Evolutionary conservation across 2,888 invertebrate genomes (phyloP).

Genomic region (Aporophyla lueneburgensis): DNA sequence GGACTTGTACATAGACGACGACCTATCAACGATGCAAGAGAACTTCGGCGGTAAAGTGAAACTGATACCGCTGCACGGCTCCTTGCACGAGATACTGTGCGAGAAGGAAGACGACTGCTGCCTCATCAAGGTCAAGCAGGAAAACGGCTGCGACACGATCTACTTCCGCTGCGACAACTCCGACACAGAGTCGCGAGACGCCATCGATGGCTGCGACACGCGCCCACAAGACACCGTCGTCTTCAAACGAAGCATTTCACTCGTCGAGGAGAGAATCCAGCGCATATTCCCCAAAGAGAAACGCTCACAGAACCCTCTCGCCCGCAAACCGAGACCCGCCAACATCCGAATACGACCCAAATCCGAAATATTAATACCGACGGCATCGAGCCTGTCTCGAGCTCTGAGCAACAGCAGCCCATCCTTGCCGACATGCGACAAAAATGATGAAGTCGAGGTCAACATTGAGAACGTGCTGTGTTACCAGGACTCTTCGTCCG

Average conservation of each 20-base stretch:
- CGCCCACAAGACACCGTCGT: slow-evolving; percentile 81
- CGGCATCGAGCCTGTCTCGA: slow-evolving; percentile 75
- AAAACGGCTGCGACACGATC: slow-evolving; percentile 86
- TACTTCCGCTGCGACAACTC: slow-evolving; percentile 86
- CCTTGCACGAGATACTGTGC: slow-evolving; percentile 87
- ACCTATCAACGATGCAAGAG: slow-evolving; percentile 87
- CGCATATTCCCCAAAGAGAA: slow-evolving; percentile 82
- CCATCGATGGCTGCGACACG: slow-evolving; percentile 77
- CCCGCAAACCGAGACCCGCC: slow-evolving; percentile 57
- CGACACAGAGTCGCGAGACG: slow-evolving; percentile 83
- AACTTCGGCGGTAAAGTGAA: slow-evolving; percentile 86
- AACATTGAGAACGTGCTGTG: slow-evolving; percentile 85
- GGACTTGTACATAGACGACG: slow-evolving; percentile 90
- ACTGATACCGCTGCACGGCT: slow-evolving; percentile 86
- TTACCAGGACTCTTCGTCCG: slow-evolving; percentile 88
- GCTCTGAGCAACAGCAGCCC: slow-evolving; percentile 84
- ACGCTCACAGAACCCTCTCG: slow-evolving; percentile 65
- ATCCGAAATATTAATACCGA: slow-evolving; percentile 75
- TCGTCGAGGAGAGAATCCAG: slow-evolving; percentile 85
- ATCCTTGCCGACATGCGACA: slow-evolving; percentile 74
- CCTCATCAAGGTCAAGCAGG: slow-evolving; percentile 86
- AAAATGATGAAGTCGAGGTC: slow-evolving; percentile 80
- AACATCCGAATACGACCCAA: slow-evolving; percentile 73
- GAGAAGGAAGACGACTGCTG: slow-evolving; percentile 88
- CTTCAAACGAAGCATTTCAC: slow-evolving; percentile 85